Evolutionary conservation across 2,888 invertebrate genomes (phyloP), one percentile per base, ranked within the genome.

Genomic region (Drosophila birchii): DNA sequence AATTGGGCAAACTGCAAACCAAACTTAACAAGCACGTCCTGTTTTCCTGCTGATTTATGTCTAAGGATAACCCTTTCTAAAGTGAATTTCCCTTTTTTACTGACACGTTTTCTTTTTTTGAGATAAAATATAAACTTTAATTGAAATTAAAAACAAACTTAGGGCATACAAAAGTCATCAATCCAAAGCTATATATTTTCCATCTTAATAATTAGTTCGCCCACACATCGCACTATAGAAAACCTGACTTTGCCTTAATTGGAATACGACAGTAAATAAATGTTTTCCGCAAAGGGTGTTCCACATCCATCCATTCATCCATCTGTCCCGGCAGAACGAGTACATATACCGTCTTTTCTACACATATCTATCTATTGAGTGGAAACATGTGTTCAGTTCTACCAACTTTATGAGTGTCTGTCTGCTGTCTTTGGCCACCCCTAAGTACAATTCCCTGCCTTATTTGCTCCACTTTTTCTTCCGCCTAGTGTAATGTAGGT

Each of bases 211-310:
- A 49, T 43, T 66, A 66, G 53, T 60, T 80, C 23, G 86, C 84
- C 84, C 81, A 86, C 81, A 63, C 75, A 26, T 26, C 4, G 26
- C 53, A 18, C 53, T 53, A 5, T 11, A n/a, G 29, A 41, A n/a
- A 53, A 75, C 53, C 76, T 29, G 79, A 73, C 81, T 76, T 80
- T 72, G 84, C 86, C 84, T 70, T 84, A 81, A 78, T 76, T 84
- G 86, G 83, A 71, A 53, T 53, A 36, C 61, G 55, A 39, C 53
- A 83, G 76, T 80, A 80, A 83, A 78, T 80, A 78, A 78, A 71
- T 78, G 79, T 76, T 78, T 83, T 80, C 86, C 80, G 80, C 78
- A 67, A 79, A 78, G 80, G 77, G 77, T 80, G 76, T 78, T 62
- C 57, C 16, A 39, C 51, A 47, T 45, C 56, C 23, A 67, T 9